These are phyloP conservation scores for Tyrannus savana DNA, from an alignment of 2,113 vertebrate genomes.

Conservation along the genomic window DNA sequence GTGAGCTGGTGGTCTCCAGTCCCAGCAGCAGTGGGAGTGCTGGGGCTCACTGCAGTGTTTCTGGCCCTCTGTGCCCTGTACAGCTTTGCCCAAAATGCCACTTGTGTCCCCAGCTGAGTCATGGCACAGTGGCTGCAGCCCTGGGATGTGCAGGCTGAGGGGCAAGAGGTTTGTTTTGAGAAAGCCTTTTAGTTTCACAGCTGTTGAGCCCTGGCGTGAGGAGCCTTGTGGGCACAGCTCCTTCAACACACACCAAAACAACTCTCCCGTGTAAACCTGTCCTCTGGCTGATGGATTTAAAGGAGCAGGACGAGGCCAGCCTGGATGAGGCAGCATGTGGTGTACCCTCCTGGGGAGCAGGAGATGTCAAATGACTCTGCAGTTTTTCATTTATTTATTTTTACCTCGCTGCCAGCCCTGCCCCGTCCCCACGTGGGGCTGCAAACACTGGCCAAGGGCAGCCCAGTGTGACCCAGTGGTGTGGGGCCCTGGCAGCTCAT, in stretches of 20 bases:
- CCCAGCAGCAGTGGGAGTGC: not conserved
- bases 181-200: not conserved
- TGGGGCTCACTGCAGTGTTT: not conserved
- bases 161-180: not conserved
- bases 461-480: not conserved
- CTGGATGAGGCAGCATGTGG: not conserved
- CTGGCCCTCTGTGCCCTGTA: not conserved
- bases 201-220: fast-evolving
- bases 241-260: fast-evolving
- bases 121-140: not conserved
- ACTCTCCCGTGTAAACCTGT: not conserved
- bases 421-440: not conserved
- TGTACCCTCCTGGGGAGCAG: not conserved
- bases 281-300: not conserved
- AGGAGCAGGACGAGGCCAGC: not conserved
- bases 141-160: not conserved
- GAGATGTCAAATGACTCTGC: not conserved
- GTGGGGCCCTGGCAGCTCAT: fast-evolving
- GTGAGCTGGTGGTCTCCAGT: not conserved
- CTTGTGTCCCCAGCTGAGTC: not conserved
- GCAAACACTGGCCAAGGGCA: not conserved
- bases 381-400: not conserved
- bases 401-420: not conserved
- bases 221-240: not conserved
- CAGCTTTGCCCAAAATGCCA: not conserved